Conservation (phyloP, 2,888 invertebrate species). For the Alloscopus bannaensis region DNA sequence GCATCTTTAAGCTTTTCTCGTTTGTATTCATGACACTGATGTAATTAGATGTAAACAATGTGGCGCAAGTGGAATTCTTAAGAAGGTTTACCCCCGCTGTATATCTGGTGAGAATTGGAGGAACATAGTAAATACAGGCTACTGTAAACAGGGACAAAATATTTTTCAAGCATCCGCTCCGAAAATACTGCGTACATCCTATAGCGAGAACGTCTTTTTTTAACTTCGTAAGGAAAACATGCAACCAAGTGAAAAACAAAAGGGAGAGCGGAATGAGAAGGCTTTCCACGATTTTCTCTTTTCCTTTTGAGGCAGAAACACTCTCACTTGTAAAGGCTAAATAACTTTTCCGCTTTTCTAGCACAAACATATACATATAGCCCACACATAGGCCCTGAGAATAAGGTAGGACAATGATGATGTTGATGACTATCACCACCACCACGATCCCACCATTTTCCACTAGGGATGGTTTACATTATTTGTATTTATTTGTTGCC, state of each 20-base stretch:
- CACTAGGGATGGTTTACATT: neutral
- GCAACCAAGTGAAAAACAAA: neutral
- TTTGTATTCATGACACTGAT: constrained; percentile 29
- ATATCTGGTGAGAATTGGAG: neutral
- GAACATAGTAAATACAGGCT: neutral
- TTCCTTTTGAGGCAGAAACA: neutral
- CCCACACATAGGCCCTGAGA: neutral
- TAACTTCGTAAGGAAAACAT: constrained; percentile 2
- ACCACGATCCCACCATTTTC: constrained; percentile 17
- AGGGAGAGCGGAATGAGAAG: constrained; percentile 3
- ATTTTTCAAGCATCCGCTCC: too few relatives aligned
- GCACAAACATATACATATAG: neutral
- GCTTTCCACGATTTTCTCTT: constrained; percentile 11
- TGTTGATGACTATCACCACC: constrained; percentile 1
- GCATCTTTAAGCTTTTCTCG: constrained; percentile 4
- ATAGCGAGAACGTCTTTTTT: neutral
- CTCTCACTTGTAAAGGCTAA: neutral
- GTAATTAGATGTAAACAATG: constrained; percentile 38
- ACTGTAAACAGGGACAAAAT: too few relatives aligned
- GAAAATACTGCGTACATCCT: too few relatives aligned
- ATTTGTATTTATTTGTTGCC: constrained; percentile 21
- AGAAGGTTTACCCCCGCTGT: neutral
- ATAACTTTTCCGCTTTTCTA: neutral
- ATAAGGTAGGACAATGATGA: neutral
- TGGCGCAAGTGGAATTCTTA: constrained; percentile 19